Percentiles rank a stretch among this genome's conserved stretches.
Conservation (phyloP, 92 coral and sea anemone species). For the Siderastrea radians region DNA sequence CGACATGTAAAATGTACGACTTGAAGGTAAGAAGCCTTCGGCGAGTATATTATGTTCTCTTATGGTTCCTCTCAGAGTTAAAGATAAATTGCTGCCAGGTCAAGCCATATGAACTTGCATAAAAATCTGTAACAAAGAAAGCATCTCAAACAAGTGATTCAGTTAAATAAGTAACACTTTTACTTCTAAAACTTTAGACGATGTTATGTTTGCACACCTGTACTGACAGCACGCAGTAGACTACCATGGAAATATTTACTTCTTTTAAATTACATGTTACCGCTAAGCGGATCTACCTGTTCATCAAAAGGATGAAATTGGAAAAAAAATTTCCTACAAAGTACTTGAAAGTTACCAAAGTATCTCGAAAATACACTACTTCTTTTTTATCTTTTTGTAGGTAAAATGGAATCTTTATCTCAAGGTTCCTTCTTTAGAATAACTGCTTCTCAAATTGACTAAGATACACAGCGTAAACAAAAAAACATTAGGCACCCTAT, state of each 20-base stretch:
- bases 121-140: background rate
- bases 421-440: too few species aligned
- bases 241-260: background rate
- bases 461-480: background rate
- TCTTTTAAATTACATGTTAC: background rate
- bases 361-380: background rate
- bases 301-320: background rate
- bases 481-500: too few species aligned
- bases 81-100: too few species aligned
- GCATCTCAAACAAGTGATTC: background rate
- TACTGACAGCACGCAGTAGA: background rate
- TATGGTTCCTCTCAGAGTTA: too few species aligned
- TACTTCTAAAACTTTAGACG: background rate
- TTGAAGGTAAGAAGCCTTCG: too few species aligned
- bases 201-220: background rate
- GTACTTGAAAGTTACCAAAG: background rate
- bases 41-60: too few species aligned
- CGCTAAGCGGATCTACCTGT: background rate
- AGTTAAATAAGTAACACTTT: background rate
- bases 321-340: background rate
- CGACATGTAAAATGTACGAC: too few species aligned
- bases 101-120: background rate
- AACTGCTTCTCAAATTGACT: background rate
- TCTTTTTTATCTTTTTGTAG: background rate
- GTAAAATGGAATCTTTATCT: background rate